A percentile compares a stretch with the other conserved stretches of the same genome.
Conservation (phyloP, 2,888 invertebrate genomes). For the Acanthococcus lagerstroemiae region DNA sequence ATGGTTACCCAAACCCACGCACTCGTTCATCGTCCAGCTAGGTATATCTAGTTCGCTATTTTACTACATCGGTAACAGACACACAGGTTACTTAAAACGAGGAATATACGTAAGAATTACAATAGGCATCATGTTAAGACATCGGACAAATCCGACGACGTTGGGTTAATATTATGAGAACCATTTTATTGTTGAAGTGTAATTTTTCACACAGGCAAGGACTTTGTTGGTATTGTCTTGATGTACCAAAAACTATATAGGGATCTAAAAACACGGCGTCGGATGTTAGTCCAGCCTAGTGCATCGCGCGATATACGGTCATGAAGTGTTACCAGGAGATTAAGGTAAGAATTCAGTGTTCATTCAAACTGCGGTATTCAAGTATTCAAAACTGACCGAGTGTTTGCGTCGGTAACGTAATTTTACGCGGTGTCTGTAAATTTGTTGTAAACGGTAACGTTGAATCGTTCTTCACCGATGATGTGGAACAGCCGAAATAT, state of each 20-base stretch:
- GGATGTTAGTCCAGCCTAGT: conserved; percentile 15
- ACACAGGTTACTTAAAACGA: no score
- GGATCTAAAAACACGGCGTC: conserved; percentile 22
- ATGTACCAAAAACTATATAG: conserved; percentile 24
- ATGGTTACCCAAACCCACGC: no score
- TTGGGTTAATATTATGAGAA: conserved; percentile 23
- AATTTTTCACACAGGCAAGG: conserved; percentile 17
- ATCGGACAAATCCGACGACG: background rate
- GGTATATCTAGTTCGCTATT: no score
- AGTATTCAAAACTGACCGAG: no score
- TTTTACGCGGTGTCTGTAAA: background rate
- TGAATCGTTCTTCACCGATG: no score
- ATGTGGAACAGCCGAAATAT: no score
- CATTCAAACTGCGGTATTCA: no score
- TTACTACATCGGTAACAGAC: no score
- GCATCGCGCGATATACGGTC: conserved; percentile 1
- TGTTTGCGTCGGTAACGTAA: no score
- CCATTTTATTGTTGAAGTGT: conserved; percentile 19
- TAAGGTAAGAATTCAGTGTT: no score
- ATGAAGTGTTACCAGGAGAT: conserved; percentile 10
- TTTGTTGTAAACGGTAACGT: no score
- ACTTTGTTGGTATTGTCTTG: conserved; percentile 6
- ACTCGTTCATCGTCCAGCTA: no score
- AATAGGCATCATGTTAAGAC: background rate
- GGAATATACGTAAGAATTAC: conserved; percentile 9